Base-by-base conservation (phyloP, 2,113 vertebrate genomes). In the Cariama cristata region DNA sequence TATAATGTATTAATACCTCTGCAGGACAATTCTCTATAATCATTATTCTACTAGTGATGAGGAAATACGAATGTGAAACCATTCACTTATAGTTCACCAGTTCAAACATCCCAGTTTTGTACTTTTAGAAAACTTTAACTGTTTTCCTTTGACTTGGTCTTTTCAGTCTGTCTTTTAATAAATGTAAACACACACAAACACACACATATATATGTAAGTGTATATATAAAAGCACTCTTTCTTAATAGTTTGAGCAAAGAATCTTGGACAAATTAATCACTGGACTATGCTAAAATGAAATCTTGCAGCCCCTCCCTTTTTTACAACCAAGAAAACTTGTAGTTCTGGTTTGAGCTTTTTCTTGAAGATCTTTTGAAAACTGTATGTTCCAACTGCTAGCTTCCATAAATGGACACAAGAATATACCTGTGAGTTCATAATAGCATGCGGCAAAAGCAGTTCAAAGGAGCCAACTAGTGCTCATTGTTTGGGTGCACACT, bases 391-490 rank as follows among this genome's bases (percentile, higher is more conserved):
- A 67, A 59, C 32, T 62, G 19, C 45, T 63, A 45, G 14, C 15
- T 79, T 14, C 26, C 8, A 20, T 55, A 93, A 94, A 38, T 58
- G 38, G 53, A 53, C 26, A 14, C 16, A 38, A 35, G 20, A 90
- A 28, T 17, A 13, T n/a, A 22, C 6, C 9, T 45, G 6, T 71
- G 68, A 89, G 80, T 71, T 97, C 47, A 69, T 68, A 93, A 69
- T 26, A 90, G 80, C 95, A 71, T 94, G 86, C 49, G 74, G 28
- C 52, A 79, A 92, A 95, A 93, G 93, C 60, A 84, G 72, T 82
- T 94, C 64, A 84, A 86, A 97, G 91, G 73, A 92, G 22, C 72
- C 69, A 73, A 38, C 71, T 77, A 74, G 38, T 76, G 49, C 18
- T 94, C 60, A 68, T 91, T 92, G 45, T 97, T 89, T 91, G 27